Conservation (phyloP, 2,888 invertebrate genomes). For the Synergus gifuensis region DNA sequence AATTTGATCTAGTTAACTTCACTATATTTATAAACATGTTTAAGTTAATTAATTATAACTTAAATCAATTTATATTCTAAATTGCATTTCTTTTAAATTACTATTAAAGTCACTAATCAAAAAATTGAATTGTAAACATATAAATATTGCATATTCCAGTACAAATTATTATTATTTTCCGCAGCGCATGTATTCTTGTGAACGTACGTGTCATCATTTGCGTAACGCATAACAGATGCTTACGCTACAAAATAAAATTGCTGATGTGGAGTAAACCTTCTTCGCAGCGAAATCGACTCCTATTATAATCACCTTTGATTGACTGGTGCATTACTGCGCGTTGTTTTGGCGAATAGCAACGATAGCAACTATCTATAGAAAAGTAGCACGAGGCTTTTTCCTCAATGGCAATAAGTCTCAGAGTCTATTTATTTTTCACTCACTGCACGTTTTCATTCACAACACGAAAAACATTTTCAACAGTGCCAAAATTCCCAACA, state of each 20-base stretch:
- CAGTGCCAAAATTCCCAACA: not conserved
- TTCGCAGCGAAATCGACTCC: constrained; percentile 22
- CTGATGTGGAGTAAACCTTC: constrained; percentile 21
- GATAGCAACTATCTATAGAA: not conserved
- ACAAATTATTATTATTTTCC: not conserved
- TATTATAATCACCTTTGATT: constrained; percentile 14
- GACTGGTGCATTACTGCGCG: not conserved
- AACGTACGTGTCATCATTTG: not conserved
- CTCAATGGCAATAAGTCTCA: not conserved
- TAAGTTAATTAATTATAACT: too few relatives aligned
- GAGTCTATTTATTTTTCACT: constrained; percentile 19
- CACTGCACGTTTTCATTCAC: not conserved
- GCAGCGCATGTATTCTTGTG: not conserved
- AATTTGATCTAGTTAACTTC: not conserved
- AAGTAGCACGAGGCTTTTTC: constrained; percentile 21
- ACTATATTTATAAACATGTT: too few relatives aligned
- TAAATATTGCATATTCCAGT: not conserved
- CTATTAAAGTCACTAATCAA: not conserved
- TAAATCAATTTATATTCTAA: too few relatives aligned
- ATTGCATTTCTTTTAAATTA: too few relatives aligned
- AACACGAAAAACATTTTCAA: not conserved
- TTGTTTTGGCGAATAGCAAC: not conserved
- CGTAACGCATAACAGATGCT: constrained; percentile 31
- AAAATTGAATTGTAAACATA: not conserved
- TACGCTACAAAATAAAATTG: constrained; percentile 38